Base-by-base conservation (phyloP, 2,888 invertebrate genomes). In the Sabatieria punctata region DNA sequence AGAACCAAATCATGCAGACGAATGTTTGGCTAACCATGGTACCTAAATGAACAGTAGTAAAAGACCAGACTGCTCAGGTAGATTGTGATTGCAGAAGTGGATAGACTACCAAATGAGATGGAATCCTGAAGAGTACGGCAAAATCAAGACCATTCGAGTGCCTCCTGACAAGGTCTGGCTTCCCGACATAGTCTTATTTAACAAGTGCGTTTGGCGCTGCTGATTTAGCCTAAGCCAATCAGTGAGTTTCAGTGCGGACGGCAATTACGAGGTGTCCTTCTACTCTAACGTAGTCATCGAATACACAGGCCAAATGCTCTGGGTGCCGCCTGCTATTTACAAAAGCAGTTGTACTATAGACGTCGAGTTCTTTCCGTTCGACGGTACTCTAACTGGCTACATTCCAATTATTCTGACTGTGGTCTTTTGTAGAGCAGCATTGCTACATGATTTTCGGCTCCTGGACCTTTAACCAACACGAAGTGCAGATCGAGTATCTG, bases 371-470 rank as follows among this genome's bases (percentile, higher is more conserved):
- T 97, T 97, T 67, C 97, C 97, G 4, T 99, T 97, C 70, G 97
- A 97, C 72, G 58, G 57, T 57, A 4, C 21, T 45, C 19, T 33
- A 33, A n/a, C 33, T 11, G 33, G 33, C 33, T 11, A 11, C 33
- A 33, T 33, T 33, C n/a, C n/a, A 33, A 33, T n/a, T 33, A 33
- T 33, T 13, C 13, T 33, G 11, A 33, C 11, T 13, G 33, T 33
- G n/a, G n/a, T n/a, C n/a, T 11, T 23, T 26, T 45, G 8, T 37
- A 57, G 89, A 97, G 68, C 97, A 97, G 75, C 85, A 83, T 4
- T 97, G 97, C 70, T 85, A 89, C 58, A 95, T 97, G 91, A 97
- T 95, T 70, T 99, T 97, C 63, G 95, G 97, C 37, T 89, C 88
- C 4, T 91, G 91, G 91, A 91, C 91, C 1, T 91, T 89, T 70